Conservation (phyloP, 1,140 invertebrate species). For the Anthonomus grandis region DNA sequence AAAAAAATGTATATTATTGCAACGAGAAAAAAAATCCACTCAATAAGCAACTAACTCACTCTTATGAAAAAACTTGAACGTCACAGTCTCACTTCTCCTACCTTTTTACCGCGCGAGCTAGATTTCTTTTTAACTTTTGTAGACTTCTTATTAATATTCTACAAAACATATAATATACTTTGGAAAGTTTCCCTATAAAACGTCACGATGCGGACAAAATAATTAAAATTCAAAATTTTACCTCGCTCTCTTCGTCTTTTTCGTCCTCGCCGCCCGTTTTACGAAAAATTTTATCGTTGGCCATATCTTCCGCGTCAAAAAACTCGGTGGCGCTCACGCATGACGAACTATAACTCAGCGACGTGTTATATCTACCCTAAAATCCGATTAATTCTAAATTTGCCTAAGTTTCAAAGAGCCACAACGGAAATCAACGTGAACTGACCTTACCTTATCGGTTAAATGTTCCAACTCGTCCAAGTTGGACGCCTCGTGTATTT, state of each 20-base stretch:
- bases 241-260: slow-evolving; percentile 22
- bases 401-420: not conserved
- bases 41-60: no score
- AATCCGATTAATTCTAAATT: not conserved
- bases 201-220: not conserved
- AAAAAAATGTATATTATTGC: no score
- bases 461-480: slow-evolving; percentile 54
- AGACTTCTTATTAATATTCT: no score
- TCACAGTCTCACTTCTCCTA: no score
- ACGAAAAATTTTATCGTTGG: slow-evolving; percentile 28
- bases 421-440: not conserved
- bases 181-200: not conserved
- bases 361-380: slow-evolving; percentile 53
- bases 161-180: no score
- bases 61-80: no score
- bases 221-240: not conserved
- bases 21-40: no score
- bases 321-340: slow-evolving; percentile 80
- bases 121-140: no score
- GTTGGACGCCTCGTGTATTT: slow-evolving; percentile 65
- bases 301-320: slow-evolving; percentile 74
- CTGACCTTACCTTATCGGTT: slow-evolving; percentile 48
- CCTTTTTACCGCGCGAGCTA: no score
- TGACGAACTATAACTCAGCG: slow-evolving; percentile 70
- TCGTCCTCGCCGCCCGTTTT: slow-evolving; percentile 13